A percentile compares a stretch with the other conserved stretches of the same genome.
Conservation (phyloP, 2,888 invertebrate species). For the Andricus quercusramuli region DNA sequence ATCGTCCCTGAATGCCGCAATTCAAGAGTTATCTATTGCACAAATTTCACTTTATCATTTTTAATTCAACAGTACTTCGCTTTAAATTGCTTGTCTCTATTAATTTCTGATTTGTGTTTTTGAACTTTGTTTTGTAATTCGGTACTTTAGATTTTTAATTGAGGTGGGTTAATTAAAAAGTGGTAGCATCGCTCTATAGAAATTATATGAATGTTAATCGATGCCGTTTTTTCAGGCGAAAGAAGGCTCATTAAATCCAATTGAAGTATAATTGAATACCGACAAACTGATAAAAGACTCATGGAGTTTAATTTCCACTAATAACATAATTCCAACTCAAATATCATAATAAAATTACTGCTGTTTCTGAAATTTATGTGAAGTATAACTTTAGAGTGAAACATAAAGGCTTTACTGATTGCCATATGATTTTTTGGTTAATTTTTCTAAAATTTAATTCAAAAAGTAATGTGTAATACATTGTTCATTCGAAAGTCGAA, state of each 20-base stretch:
- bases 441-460: no score
- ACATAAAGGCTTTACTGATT: no score
- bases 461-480: no score
- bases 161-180: not conserved
- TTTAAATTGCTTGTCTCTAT: not conserved
- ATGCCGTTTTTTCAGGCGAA: no score
- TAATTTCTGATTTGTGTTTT: not conserved
- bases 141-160: not conserved
- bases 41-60: not conserved
- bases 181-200: not conserved
- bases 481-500: no score
- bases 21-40: not conserved
- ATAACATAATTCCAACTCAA: no score
- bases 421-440: no score
- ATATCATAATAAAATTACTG: no score
- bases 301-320: no score
- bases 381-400: no score
- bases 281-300: no score
- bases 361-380: no score
- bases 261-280: not conserved
- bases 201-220: not conserved
- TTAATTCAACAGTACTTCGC: not conserved
- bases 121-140: not conserved
- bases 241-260: not conserved
- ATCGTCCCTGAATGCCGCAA: slow-evolving; percentile 10